Percentiles rank a stretch among this genome's conserved stretches.
These are phyloP conservation scores for Sarcophaga carnaria DNA, from an alignment of 2,888 invertebrate species.

Conservation along the genomic window DNA sequence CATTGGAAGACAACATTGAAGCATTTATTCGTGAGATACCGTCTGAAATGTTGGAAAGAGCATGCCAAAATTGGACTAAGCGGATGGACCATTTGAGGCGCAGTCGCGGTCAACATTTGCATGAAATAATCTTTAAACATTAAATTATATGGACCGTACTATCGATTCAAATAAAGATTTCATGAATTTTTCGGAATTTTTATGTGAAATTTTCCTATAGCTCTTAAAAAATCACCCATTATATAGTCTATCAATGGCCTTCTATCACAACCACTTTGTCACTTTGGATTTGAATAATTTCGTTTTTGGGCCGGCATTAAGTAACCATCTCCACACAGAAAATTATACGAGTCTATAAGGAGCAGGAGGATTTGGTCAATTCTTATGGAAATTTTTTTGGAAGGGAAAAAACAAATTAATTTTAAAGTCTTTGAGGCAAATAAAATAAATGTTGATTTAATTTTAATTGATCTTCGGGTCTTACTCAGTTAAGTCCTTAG, in stretches of 20 bases:
- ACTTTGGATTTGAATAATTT: not conserved
- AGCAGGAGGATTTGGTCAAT: not conserved
- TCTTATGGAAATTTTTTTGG: not conserved
- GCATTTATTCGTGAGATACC: too few relatives aligned
- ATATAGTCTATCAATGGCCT: not conserved
- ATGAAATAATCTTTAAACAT: too few relatives aligned
- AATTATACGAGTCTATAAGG: not conserved
- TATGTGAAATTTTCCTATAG: too few relatives aligned
- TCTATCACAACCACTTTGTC: not conserved
- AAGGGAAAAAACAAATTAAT: not conserved
- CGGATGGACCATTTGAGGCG: too few relatives aligned
- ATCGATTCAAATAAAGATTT: too few relatives aligned
- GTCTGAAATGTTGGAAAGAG: too few relatives aligned
- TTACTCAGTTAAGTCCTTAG: not conserved
- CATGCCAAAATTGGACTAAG: too few relatives aligned
- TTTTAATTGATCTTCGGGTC: slow-evolving; percentile 12
- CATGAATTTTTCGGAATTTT: too few relatives aligned
- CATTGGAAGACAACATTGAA: too few relatives aligned
- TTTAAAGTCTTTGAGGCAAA: slow-evolving; percentile 15
- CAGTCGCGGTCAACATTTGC: too few relatives aligned
- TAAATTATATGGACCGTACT: too few relatives aligned
- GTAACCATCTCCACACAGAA: not conserved
- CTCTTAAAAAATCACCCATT: too few relatives aligned
- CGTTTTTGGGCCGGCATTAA: not conserved
- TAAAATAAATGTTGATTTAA: slow-evolving; percentile 36